A percentile compares a stretch with the other conserved stretches of the same genome.
These are phyloP conservation scores for Archips xylosteana DNA, from an alignment of 2,888 invertebrate genomes.

Conservation along the genomic window DNA sequence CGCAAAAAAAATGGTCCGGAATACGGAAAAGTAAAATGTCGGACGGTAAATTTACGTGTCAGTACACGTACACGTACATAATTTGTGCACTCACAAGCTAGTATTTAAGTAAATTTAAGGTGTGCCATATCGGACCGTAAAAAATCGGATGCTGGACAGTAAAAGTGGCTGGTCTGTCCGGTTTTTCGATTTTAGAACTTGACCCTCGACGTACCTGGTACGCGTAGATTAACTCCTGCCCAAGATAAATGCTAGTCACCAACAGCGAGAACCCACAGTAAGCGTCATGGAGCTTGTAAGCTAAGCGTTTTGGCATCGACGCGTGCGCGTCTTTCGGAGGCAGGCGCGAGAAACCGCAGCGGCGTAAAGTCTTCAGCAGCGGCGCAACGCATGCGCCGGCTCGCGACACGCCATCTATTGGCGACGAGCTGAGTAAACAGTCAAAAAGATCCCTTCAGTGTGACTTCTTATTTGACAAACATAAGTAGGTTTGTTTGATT, in stretches of 20 bases:
- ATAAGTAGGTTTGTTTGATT: no score
- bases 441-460: not conserved
- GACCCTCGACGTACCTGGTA: conserved; percentile 52
- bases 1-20: no score
- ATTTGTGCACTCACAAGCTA: no score
- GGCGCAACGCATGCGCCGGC: conserved; percentile 52
- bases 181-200: no score
- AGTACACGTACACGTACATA: no score
- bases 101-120: no score
- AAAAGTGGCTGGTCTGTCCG: no score
- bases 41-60: no score
- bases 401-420: conserved; percentile 39
- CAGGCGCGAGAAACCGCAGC: conserved; percentile 52
- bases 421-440: not conserved
- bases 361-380: conserved; percentile 55
- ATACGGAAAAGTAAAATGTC: no score
- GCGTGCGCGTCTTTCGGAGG: conserved; percentile 5
- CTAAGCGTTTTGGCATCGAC: conserved; percentile 27
- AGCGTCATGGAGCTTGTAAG: conserved; percentile 41
- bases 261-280: conserved; percentile 58
- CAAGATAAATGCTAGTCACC: conserved; percentile 56
- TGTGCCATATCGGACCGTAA: no score
- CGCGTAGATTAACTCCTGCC: conserved; percentile 63
- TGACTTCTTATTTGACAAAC: no score
- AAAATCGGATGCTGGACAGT: no score